phyloP scores from a whole-genome alignment of 2,113 vertebrate species.

The Petaurus breviceps region DNA sequence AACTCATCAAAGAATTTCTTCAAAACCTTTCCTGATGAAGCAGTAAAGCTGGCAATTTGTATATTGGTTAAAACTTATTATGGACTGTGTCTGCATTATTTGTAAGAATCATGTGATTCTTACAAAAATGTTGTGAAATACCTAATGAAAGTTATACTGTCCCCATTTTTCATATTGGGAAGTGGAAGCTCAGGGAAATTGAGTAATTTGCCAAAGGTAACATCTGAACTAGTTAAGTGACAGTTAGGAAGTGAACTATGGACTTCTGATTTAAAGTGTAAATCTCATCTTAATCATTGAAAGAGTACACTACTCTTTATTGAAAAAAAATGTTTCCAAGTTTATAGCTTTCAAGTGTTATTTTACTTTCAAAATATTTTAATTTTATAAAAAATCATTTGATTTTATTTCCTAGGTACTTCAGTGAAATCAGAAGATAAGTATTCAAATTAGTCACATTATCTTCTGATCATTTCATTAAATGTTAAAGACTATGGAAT shows the following conservation, averaged over 20 bases:
- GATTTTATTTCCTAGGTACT: not conserved
- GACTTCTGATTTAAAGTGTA: not conserved
- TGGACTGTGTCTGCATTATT: not conserved
- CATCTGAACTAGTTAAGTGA: not conserved
- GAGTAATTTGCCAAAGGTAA: not conserved
- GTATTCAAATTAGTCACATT: not conserved
- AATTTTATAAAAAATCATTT: too few species aligned
- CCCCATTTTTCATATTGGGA: not conserved
- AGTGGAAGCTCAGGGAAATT: not conserved
- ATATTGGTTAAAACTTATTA: not conserved
- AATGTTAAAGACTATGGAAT: not conserved
- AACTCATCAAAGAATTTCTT: slow-evolving; percentile 23
- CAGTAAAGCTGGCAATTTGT: not conserved
- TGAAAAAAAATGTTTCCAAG: not conserved
- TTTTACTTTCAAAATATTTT: not conserved
- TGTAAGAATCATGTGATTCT: not conserved
- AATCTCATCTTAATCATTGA: not conserved
- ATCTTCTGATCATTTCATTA: not conserved
- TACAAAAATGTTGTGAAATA: not conserved
- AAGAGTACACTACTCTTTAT: not conserved
- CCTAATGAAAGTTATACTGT: not conserved
- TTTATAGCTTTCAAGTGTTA: not conserved
- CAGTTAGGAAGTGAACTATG: not conserved
- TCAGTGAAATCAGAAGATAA: not conserved
- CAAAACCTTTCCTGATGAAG: slow-evolving; percentile 4